Conservation (phyloP, 2,888 invertebrate species). For the Adelognathus sp. region DNA sequence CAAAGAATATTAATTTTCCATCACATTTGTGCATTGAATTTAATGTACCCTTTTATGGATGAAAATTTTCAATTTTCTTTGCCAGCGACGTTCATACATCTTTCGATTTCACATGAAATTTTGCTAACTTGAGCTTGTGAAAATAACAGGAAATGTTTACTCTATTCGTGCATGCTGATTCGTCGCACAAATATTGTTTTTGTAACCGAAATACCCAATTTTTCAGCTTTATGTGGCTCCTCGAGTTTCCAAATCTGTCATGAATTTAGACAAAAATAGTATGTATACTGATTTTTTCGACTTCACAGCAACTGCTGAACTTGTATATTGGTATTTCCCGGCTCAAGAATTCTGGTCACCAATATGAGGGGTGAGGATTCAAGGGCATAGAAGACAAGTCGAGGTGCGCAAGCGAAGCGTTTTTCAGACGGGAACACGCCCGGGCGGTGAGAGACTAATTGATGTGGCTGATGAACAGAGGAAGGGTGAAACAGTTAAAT, state of each 20-base stretch:
- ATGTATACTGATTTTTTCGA: too few species aligned
- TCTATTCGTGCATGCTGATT: neutral
- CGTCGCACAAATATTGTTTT: neutral
- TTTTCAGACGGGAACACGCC: constrained; percentile 27
- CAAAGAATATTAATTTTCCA: too few species aligned
- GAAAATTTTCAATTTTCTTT: too few species aligned
- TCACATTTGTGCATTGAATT: neutral
- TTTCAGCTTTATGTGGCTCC: neutral
- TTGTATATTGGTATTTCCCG: neutral
- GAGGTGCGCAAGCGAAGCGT: constrained; percentile 22
- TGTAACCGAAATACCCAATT: neutral
- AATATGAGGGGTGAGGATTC: neutral
- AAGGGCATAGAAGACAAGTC: constrained; percentile 11
- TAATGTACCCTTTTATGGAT: too few species aligned
- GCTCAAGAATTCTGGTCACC: neutral
- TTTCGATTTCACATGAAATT: too few species aligned
- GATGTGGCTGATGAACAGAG: constrained; percentile 58
- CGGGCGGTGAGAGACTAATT: constrained; percentile 74
- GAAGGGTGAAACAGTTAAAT: constrained; percentile 37
- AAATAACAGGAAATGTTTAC: neutral
- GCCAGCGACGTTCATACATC: too few species aligned
- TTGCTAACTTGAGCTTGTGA: neutral
- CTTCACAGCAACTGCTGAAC: too few species aligned
- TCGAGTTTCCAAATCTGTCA: too few species aligned
- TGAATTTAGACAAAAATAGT: too few species aligned